Evolutionary conservation across 53 echinoderm and acorn worm genomes (phyloP), one percentile per base, ranked within the genome.

Genomic region (Apostichopus leukothele): DNA sequence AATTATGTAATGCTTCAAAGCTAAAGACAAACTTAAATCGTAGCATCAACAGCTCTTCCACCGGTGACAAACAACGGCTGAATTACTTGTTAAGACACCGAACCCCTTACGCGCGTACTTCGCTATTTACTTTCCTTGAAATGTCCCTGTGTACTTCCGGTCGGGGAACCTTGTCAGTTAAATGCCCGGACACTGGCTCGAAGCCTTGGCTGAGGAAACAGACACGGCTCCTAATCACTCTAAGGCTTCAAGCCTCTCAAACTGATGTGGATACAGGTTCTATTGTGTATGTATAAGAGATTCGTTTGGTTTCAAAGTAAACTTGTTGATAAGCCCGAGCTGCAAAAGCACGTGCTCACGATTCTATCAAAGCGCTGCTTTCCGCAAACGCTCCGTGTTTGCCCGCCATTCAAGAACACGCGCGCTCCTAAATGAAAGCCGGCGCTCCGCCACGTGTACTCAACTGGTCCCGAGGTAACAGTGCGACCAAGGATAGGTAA

Each of bases 341-440:
- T 57, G 50, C 39, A 22, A 71, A 71, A 81, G 81, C 81, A 81
- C 81, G 81, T 81, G 81, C 51, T 81, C 81, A 55, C 59, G 55
- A 55, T 81, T 23, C 51, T 59, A 54, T 57, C 54, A 71, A 59
- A 14, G 55, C 55, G 9, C 23, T 54, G 55, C 55, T 22, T 52
- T n/a, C 81, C 20, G 57, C 81, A 52, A 52, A 81, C 81, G 81
- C 81, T 81, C 81, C 59, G 21, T 81, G 81, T 81, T 81, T 81
- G 54, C 59, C 81, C 81, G 54, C 55, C 81, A 81, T 81, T 81
- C 81, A 81, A 81, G 59, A 81, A 81, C 81, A 81, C 81, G 81
- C 81, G 81, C 54, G 57, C 81, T 57, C 18, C 81, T 81, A 81
- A 81, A 81, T 54, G 81, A 81, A 81, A 81, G 54, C 81, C 81